These are phyloP conservation scores for Aythya baeri DNA, from an alignment of 2,113 vertebrate genomes.

Conservation along the genomic window DNA sequence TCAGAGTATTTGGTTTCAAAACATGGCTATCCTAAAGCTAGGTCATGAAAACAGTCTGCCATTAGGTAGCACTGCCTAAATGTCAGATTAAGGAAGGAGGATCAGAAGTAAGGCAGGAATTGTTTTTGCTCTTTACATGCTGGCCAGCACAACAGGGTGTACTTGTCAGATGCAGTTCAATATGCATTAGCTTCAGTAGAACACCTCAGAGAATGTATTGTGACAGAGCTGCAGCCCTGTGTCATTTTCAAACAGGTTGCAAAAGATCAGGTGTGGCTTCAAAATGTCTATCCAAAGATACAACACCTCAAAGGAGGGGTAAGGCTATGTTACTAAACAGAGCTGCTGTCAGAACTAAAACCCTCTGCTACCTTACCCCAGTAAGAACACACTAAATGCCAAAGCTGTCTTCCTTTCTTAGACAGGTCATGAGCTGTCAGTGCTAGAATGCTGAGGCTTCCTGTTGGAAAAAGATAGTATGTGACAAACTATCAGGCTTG, in stretches of 20 bases:
- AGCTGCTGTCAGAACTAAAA: background rate
- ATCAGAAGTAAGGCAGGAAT: background rate
- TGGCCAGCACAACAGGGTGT: background rate
- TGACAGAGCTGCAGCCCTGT: background rate
- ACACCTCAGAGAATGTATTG: background rate
- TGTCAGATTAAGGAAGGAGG: background rate
- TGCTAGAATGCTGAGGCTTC: background rate
- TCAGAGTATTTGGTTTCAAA: background rate
- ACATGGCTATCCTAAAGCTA: background rate
- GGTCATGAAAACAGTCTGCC: background rate
- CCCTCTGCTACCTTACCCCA: background rate
- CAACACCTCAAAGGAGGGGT: background rate
- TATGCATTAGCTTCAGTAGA: fast-evolving
- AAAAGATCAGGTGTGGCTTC: background rate
- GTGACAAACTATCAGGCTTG: background rate
- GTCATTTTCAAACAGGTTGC: background rate
- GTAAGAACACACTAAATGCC: background rate
- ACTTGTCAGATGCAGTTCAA: background rate
- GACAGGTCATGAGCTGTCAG: background rate
- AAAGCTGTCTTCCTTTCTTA: background rate
- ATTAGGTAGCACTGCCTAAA: background rate
- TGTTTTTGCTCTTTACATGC: background rate
- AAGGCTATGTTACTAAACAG: background rate
- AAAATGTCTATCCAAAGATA: background rate
- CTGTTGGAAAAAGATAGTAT: background rate